These are phyloP conservation scores for Himantopus leucocephalus DNA, from an alignment of 2,113 vertebrate genomes.

Conservation along the genomic window DNA sequence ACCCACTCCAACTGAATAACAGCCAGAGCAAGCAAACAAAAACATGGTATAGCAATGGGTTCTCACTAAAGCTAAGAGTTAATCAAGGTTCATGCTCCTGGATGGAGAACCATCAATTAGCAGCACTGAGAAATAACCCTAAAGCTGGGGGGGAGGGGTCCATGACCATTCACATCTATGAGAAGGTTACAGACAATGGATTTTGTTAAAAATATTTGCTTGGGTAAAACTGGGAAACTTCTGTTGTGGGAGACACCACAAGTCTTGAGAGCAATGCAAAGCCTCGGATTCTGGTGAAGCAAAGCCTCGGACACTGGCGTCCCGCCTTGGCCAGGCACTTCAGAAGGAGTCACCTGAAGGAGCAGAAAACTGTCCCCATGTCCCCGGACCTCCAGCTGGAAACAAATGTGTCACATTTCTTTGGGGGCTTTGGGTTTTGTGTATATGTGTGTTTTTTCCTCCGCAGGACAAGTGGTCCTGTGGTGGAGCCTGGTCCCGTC, in stretches of 20 bases:
- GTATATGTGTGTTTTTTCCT: neutral
- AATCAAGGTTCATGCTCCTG: neutral
- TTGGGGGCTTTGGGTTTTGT: no score
- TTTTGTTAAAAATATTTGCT: neutral
- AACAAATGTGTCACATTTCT: rapidly evolving
- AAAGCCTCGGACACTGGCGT: rapidly evolving
- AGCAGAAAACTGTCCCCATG: neutral
- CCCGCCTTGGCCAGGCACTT: neutral
- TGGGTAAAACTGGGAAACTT: neutral
- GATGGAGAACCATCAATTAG: neutral
- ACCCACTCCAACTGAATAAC: neutral
- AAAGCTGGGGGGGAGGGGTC: neutral
- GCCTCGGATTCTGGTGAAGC: neutral
- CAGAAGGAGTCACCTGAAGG: neutral
- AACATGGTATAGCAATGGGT: rapidly evolving
- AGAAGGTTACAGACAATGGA: rapidly evolving
- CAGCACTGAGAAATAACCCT: neutral
- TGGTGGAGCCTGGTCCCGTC: no score
- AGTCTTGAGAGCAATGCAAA: neutral
- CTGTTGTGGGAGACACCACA: neutral
- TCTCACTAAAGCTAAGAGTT: neutral
- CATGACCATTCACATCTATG: rapidly evolving
- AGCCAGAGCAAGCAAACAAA: neutral
- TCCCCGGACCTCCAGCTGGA: rapidly evolving
- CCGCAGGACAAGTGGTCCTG: neutral